Base-by-base conservation (phyloP, 1,140 invertebrate species). In the Sycophila sp. region DNA sequence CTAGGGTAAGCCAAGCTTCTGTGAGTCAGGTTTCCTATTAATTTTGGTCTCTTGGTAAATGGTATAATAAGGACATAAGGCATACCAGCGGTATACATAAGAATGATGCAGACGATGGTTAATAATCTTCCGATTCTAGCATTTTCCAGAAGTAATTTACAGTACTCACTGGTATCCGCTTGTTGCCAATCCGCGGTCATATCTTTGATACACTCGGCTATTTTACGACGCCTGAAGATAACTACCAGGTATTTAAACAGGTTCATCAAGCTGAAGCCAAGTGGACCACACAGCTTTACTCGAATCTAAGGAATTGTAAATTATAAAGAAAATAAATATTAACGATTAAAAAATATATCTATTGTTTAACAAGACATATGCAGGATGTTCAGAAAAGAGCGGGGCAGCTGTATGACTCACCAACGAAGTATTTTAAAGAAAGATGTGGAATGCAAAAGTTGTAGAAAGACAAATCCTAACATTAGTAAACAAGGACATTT, bases 181-280 rank as follows among this genome's bases (percentile, higher is more conserved):
- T 56, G 32, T 28, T 42, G 34, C 79, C 79, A 80, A 30, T 81
- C 77, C 0, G 13, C 42, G 1, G 74, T 49, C 1, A 81, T 73
- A 2, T 74, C 65, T 0, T 64, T 3, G 4, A 81, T 55, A 17
- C 78, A 80, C 4, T 34, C 0, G 7, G n/a, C 19, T 19, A 70
- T 45, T 40, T 63, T 17, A 2, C 10, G 2, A 4, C 19, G 2
- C 13, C 30, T 53, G 0, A 26, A 24, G 4, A 70, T 4, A 0
- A 70, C 4, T 4, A 32, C 36, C 1, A 45, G n/a, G 19, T 70
- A 70, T 45, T 70, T 63, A 38, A 55, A 63, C 1, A 63, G 13
- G 40, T 34, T 70, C 49, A 56, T 63, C 13, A 62, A 11, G 19
- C 28, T 28, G 24, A 70, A 70, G 26, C 47, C 60, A 4, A 70